Conservation (phyloP, 2,888 invertebrate species). For the Galerucella nymphaeae region DNA sequence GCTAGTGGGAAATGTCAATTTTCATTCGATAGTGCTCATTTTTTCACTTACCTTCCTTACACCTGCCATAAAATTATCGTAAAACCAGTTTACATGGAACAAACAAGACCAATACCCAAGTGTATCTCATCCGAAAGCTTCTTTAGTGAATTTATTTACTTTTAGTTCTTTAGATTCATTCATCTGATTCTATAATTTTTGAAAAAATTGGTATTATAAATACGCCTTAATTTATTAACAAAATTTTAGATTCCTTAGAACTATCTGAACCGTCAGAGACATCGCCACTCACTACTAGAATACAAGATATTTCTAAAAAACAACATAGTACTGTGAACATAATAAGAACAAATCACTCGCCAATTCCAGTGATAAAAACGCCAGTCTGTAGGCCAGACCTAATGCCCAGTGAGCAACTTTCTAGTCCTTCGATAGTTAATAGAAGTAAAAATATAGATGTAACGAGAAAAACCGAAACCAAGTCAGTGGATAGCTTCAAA, state of each 20-base stretch:
- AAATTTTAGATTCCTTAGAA: constrained; percentile 31
- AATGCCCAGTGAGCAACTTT: constrained; percentile 54
- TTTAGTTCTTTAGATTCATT: no score
- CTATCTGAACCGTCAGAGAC: not conserved
- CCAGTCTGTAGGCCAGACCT: constrained; percentile 45
- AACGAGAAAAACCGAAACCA: constrained; percentile 42
- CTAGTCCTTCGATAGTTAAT: constrained; percentile 60
- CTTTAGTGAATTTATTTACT: no score
- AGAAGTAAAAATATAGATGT: constrained; percentile 38
- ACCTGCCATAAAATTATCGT: no score
- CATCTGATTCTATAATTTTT: no score
- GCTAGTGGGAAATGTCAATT: no score
- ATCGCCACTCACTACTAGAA: not conserved
- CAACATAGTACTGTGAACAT: constrained; percentile 20
- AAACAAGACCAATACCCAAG: no score
- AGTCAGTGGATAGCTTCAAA: constrained; percentile 41
- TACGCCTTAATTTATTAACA: not conserved
- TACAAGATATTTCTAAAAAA: constrained; percentile 18
- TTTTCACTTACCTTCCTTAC: no score
- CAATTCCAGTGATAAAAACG: constrained; percentile 10
- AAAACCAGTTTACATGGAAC: no score
- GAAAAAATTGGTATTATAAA: not conserved
- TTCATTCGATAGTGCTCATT: no score
- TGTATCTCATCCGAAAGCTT: no score
- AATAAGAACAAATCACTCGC: constrained; percentile 10